Evolutionary conservation across 2,888 invertebrate genomes (phyloP), one percentile per base, ranked within the genome.

Genomic region (Dichetophora obliterata): DNA sequence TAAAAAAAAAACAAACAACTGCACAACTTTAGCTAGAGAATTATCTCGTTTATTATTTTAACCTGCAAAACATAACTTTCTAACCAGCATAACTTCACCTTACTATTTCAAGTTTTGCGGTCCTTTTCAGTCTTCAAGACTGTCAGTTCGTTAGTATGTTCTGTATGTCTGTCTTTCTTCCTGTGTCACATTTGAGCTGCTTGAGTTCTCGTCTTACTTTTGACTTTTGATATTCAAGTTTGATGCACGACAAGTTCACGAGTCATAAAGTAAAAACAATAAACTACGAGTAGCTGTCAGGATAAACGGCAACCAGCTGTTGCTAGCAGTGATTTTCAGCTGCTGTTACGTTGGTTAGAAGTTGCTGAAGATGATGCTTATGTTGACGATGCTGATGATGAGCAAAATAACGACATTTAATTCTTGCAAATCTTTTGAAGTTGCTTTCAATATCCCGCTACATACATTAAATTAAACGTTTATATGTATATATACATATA

Each of bases 201-300:
- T 54, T 22, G 22, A 54, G 54, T 43, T 43, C 43, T 43, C 43
- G 43, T 43, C 43, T 43, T 43, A 43, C 43, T 43, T 43, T 43
- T 43, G 43, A 43, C 43, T 43, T 43, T 43, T 43, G 43, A 43
- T 43, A 43, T 43, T 43, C 43, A 59, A 31, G 34, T 65, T 65
- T 65, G 63, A 65, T 65, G 63, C 63, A n/a, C 63, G 34, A 27
- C 31, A 65, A 34, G 63, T 65, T 65, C 63, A 65, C 63, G 31
- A 65, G 63, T 65, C 63, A 65, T 65, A 65, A 65, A 65, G 63
- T 65, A 65, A 65, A 65, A 65, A 65, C 63, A 65, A 65, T 65
- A 65, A 65, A 65, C 27, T 65, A 65, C 19, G 54, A 54, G n/a
- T 22, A 19, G 34, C 63, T 34, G 63, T 34, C 63, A 65, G 34